Evolutionary conservation across 2,888 invertebrate genomes (phyloP), one percentile per base, ranked within the genome.

Genomic region (Oxyteleia sp.): DNA sequence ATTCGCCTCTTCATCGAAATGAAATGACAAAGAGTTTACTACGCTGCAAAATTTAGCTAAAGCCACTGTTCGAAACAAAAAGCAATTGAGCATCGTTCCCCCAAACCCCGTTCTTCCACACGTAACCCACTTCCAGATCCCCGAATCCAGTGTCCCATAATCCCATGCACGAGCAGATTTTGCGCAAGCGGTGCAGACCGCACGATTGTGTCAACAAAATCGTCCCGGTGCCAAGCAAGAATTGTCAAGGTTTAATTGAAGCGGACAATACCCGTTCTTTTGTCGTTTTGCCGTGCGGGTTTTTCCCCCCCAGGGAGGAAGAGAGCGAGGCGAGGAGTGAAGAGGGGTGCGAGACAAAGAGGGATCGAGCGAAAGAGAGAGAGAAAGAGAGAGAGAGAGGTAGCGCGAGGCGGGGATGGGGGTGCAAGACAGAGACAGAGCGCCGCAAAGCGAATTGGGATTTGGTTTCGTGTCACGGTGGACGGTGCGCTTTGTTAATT

Each of bases 401-500:
- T 18, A 1, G 11, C 18, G 47, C 26, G 11, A 10, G 38, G 4
- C 11, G 55, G 38, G 5, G 23, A 23, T 23, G 23, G 23, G 23
- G 23, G n/a, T n/a, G 38, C 1, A n/a, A 61, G 15, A 64, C 1
- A 41, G 47, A 20, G 38, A 47, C 10, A n/a, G 35, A 51, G 23
- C 18, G 45, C 61, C 43, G 63, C 61, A 72, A 68, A 80, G 80
- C 63, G 69, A 69, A 75, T 47, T 49, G 81, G 69, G 75, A 82
- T 75, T 75, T 71, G 76, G 76, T 71, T 75, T 82, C 72, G 61
- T 63, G 78, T 78, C 68, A 72, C 78, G 61, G 47, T 61, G 72
- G 68, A 72, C 63, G 72, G 26, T 74, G 45, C 64, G 64, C 75
- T 83, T 75, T 71, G 84, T 82, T 84, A 80, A 87, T 84, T 85